A percentile compares a stretch with the other conserved stretches of the same genome.
Evolutionary conservation across 2,113 vertebrate species (phyloP).

Genomic region (Apodemus sylvaticus): DNA sequence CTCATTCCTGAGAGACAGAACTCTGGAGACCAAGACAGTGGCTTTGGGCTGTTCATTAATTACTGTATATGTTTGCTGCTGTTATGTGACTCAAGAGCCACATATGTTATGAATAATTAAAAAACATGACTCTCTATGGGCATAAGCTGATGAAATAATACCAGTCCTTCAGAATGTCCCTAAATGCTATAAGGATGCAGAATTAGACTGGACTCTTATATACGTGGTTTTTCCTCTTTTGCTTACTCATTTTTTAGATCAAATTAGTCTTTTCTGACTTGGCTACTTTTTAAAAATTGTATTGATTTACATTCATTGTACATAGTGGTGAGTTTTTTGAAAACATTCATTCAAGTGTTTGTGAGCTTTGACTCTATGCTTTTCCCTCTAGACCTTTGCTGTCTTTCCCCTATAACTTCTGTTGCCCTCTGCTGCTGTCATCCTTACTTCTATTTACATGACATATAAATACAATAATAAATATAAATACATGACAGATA

Average conservation of each 20-base stretch:
- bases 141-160: conserved; percentile 18
- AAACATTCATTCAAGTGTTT: too few species aligned
- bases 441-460: background rate
- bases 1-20: background rate
- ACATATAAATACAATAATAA: background rate
- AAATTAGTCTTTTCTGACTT: background rate
- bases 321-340: background rate
- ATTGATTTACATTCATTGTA: background rate
- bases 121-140: conserved; percentile 22
- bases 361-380: background rate
- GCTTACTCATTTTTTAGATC: background rate
- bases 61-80: conserved; percentile 40
- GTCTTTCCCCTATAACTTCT: background rate
- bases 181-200: background rate
- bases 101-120: conserved; percentile 69
- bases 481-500: too few species aligned
- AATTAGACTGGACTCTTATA: background rate
- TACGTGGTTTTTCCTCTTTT: background rate
- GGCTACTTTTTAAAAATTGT: background rate
- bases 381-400: background rate
- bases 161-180: background rate
- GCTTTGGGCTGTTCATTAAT: conserved; percentile 71
- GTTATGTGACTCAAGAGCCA: conserved; percentile 45
- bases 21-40: conserved; percentile 7
- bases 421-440: background rate